Conservation (phyloP, 2,113 vertebrate genomes). For the Mormyrus lacerda region DNA sequence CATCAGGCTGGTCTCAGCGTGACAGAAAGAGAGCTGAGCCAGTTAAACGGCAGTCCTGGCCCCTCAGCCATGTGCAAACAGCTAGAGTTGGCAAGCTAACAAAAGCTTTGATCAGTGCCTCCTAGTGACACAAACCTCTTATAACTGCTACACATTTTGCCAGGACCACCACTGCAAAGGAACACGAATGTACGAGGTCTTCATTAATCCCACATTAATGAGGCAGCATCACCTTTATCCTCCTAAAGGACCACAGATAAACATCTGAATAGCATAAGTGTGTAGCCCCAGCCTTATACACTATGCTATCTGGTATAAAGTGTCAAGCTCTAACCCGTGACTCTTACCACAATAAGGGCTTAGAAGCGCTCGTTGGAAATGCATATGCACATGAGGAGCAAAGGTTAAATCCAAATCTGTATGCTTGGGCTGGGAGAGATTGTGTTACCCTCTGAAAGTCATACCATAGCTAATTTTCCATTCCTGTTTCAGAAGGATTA, state of each 20-base stretch:
- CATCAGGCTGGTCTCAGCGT: background rate
- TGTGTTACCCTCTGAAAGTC: background rate
- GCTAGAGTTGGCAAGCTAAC: background rate
- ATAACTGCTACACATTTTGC: background rate
- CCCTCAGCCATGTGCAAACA: background rate
- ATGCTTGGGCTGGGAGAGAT: background rate
- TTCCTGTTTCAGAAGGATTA: background rate
- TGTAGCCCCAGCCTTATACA: background rate
- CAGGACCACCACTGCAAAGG: background rate
- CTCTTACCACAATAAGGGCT: background rate
- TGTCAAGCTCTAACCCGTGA: background rate
- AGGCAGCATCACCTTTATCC: background rate
- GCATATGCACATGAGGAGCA: background rate
- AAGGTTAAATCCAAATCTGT: background rate
- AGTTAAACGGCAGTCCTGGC: background rate
- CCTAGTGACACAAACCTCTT: background rate
- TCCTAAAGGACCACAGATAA: background rate
- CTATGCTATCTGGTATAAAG: background rate
- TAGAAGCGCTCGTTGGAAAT: background rate
- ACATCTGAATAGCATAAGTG: background rate
- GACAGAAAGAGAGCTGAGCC: background rate
- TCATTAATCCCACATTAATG: background rate
- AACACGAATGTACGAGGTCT: background rate
- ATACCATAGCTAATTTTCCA: background rate
- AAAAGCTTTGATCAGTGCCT: background rate